phyloP scores from a whole-genome alignment of 1,140 invertebrate species.

The silkworm (Bombyx mori) region ASM3026992v2 NC_085118.1:1140501-1141000 shows the following conservation, averaged over 20 bases:
- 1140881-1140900: too few relatives aligned
- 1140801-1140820: too few relatives aligned
- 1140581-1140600: slow-evolving; percentile 44
- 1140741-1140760: slow-evolving; percentile 50
- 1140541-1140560: slow-evolving; percentile 24
- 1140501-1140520: neutral
- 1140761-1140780: slow-evolving; percentile 66
- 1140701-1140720: slow-evolving; percentile 45
- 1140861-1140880: too few relatives aligned
- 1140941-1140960: too few relatives aligned
- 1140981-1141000: too few relatives aligned
- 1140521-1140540: neutral
- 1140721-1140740: slow-evolving; percentile 62
- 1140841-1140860: too few relatives aligned
- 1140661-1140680: slow-evolving; percentile 22
- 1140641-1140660: slow-evolving; percentile 55
- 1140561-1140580: slow-evolving; percentile 31
- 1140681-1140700: slow-evolving; percentile 55
- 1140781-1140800: slow-evolving; percentile 35
- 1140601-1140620: slow-evolving; percentile 47
- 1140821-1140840: too few relatives aligned
- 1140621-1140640: slow-evolving; percentile 61
- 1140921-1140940: too few relatives aligned
- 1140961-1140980: too few relatives aligned
- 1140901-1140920: too few relatives aligned